phyloP scores from a whole-genome alignment of 2,797 vertebrate species.

The Periophthalmus magnuspinnatus region DNA sequence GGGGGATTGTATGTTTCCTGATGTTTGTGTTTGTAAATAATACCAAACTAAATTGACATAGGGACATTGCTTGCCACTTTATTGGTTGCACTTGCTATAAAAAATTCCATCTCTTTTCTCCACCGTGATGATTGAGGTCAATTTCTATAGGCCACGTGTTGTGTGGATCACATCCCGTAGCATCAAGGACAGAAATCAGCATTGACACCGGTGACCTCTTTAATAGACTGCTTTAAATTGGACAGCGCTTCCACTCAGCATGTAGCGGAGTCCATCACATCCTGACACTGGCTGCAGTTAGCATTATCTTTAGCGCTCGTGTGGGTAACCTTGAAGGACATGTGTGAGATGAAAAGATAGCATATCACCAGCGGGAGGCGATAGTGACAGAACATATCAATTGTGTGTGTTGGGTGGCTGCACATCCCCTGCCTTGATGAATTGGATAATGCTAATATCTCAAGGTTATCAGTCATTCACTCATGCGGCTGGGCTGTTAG shows the following conservation, averaged over 20 bases:
- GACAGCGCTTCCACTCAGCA: constrained; percentile 15
- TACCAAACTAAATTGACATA: background rate
- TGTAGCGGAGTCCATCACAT: constrained; percentile 33
- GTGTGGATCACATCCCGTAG: constrained; percentile 6
- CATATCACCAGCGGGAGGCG: constrained; percentile 20
- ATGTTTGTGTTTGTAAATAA: constrained; percentile 6
- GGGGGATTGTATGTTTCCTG: background rate
- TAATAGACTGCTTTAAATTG: constrained; percentile 47
- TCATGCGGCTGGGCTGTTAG: constrained; percentile 6
- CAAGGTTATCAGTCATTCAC: constrained; percentile 43
- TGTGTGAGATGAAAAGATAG: constrained; percentile 33
- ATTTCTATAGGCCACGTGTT: constrained; percentile 11
- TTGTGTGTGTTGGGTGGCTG: constrained; percentile 25
- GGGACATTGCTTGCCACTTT: background rate
- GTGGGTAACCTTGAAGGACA: constrained; percentile 51
- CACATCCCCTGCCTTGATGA: constrained; percentile 31
- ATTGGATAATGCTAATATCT: constrained; percentile 47
- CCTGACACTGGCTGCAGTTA: constrained; percentile 49
- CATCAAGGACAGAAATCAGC: constrained; percentile 40
- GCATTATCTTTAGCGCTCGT: constrained; percentile 55
- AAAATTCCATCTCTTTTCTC: constrained; percentile 7
- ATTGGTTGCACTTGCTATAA: background rate
- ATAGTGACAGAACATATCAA: constrained; percentile 39
- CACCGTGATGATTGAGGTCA: background rate
- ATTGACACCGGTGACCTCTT: constrained; percentile 31